Percentiles rank a stretch among this genome's conserved stretches.
Conservation (phyloP, 1,140 invertebrate genomes). For the Rhagoletis pomonella region DNA sequence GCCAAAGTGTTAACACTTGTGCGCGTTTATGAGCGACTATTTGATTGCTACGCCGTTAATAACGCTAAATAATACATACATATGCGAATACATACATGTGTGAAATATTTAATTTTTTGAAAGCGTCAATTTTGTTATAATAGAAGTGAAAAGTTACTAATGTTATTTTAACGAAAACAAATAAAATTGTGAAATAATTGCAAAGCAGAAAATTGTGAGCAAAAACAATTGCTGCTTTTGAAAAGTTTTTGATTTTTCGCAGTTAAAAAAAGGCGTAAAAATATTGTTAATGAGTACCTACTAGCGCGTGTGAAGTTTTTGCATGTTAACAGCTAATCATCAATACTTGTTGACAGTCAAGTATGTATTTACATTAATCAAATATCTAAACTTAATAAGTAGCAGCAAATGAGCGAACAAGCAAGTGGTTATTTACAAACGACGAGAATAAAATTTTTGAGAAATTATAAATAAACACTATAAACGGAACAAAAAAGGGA, state of each 20-base stretch:
- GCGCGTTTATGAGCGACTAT: background rate
- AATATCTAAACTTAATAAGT: background rate
- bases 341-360: conserved; percentile 46
- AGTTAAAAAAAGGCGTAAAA: background rate
- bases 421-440: conserved; percentile 1
- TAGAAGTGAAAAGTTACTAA: background rate
- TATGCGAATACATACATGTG: background rate
- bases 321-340: conserved; percentile 39
- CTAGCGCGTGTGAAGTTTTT: background rate
- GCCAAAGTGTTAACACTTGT: conserved; percentile 48
- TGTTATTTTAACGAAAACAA: background rate
- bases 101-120: background rate
- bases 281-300: background rate
- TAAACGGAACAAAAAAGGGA: background rate
- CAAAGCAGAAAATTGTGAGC: background rate
- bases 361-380: background rate
- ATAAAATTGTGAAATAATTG: background rate
- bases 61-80: background rate
- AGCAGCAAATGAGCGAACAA: conserved; percentile 46
- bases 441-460: background rate
- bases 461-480: background rate
- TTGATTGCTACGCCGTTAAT: background rate
- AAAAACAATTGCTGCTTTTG: background rate
- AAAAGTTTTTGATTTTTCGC: background rate
- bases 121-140: background rate